Evolutionary conservation across 1,140 invertebrate genomes (phyloP).

Genomic region (Drosophila oshimai): DNA sequence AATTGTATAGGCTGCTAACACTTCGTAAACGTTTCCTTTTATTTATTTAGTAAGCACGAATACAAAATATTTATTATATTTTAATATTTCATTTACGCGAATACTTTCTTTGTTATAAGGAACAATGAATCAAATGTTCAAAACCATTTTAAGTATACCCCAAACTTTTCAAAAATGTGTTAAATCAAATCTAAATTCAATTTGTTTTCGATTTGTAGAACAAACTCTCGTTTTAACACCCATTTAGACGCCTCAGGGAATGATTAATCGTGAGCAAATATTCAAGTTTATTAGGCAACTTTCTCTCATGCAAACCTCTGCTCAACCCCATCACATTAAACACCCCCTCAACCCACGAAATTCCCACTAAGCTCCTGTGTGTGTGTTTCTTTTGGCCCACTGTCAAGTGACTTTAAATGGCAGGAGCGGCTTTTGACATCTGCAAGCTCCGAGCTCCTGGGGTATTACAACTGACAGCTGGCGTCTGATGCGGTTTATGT

Average conservation of each 20-base stretch:
- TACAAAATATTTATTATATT: no score
- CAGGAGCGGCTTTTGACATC: constrained; percentile 70
- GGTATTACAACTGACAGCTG: constrained; percentile 75
- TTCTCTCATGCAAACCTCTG: neutral
- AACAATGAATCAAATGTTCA: no score
- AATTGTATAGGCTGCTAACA: neutral
- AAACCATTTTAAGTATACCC: no score
- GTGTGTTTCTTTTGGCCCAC: constrained; percentile 14
- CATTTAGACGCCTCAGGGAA: neutral
- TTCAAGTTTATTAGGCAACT: neutral
- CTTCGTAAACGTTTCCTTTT: no score
- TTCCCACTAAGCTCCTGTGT: constrained; percentile 10
- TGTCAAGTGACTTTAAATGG: constrained; percentile 73
- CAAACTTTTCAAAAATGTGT: no score
- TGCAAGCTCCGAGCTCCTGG: constrained; percentile 45
- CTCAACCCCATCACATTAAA: neutral
- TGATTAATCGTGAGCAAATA: constrained; percentile 6
- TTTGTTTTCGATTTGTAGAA: constrained; percentile 1
- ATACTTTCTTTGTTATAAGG: no score
- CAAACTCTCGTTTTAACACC: neutral
- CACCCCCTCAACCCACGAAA: neutral
- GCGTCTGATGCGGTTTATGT: constrained; percentile 73
- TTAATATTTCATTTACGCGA: no score
- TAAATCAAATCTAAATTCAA: neutral
- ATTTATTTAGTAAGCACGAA: no score